These are phyloP conservation scores for Poeciliopsis turrubarensis DNA, from an alignment of 2,113 vertebrate genomes.

Conservation along the genomic window DNA sequence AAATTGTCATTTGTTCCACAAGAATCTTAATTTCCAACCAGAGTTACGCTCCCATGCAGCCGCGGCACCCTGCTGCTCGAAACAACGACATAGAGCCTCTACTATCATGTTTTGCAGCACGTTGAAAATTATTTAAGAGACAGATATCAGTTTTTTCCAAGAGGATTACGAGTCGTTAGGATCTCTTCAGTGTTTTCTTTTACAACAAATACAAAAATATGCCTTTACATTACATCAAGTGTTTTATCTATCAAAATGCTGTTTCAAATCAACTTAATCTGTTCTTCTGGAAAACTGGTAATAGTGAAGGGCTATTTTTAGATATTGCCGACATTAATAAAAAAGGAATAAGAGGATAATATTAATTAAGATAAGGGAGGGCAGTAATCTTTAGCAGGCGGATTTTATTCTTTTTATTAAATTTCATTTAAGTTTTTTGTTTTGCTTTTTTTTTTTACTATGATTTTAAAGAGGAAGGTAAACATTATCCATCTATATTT, in stretches of 20 bases:
- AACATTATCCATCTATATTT: no score
- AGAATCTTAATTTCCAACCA: neutral
- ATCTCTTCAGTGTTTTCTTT: no score
- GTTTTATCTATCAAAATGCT: neutral
- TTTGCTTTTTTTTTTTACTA: no score
- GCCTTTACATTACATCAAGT: neutral
- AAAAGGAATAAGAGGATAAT: neutral
- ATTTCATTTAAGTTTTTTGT: no score
- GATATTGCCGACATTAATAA: neutral
- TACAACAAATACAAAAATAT: no score
- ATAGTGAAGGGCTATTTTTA: neutral
- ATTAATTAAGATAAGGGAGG: neutral
- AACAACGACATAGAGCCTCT: no score
- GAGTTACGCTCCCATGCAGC: neutral
- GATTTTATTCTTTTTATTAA: no score
- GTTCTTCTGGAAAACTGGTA: neutral
- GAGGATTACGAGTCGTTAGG: no score
- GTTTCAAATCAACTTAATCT: neutral
- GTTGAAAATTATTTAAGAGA: no score
- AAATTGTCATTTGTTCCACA: neutral
- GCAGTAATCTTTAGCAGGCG: neutral
- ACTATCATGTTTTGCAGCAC: no score
- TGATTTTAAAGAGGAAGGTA: no score
- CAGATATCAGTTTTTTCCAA: no score
- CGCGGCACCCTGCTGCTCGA: neutral